Conservation (phyloP, 2,113 vertebrate genomes). For the Xenopus tropicalis region UCB_Xtro_10.0 CM004446.2:97514001-97514500, state of each 20-base stretch:
- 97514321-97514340: conserved; percentile 33
- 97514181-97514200: conserved; percentile 23
- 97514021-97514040: not conserved
- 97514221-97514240: not conserved
- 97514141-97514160: not conserved
- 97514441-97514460: not conserved
- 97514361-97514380: conserved; percentile 37
- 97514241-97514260: not conserved
- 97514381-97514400: conserved; percentile 41
- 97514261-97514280: not conserved
- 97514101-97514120: not conserved
- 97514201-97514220: not conserved
- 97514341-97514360: conserved; percentile 38
- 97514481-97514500: not conserved
- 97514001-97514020: not conserved
- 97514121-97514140: not conserved
- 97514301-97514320: conserved; percentile 18
- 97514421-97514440: conserved; percentile 2
- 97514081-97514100: too few relatives aligned
- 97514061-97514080: not conserved
- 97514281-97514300: conserved; percentile 18
- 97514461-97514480: not conserved
- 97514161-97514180: not conserved
- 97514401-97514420: conserved; percentile 21
- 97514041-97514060: not conserved